These are phyloP conservation scores for Drosophila tsacasi DNA, from an alignment of 1,140 invertebrate species.

Conservation along the genomic window DNA sequence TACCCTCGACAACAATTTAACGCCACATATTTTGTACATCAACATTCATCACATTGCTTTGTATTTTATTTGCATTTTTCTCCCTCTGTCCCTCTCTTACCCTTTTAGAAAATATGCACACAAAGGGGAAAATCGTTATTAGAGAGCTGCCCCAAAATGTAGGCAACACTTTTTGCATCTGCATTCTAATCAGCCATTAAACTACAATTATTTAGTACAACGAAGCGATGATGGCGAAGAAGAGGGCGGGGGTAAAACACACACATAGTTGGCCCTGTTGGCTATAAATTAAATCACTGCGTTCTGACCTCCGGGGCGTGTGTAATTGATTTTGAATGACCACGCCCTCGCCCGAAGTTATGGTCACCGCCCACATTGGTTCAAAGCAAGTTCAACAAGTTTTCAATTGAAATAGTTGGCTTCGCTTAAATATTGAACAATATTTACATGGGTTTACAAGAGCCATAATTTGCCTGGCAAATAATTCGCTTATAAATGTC, in stretches of 20 bases:
- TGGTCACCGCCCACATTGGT: constrained; percentile 8
- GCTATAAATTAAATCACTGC: constrained; percentile 71
- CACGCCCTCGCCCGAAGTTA: constrained; percentile 50
- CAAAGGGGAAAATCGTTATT: constrained; percentile 31
- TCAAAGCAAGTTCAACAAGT: constrained; percentile 53
- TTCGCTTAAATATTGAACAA: constrained; percentile 43
- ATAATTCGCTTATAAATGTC: constrained; percentile 10
- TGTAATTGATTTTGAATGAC: constrained; percentile 69
- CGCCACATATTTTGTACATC: constrained; percentile 73
- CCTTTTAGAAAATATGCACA: not conserved
- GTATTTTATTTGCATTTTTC: constrained; percentile 72
- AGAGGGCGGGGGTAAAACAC: not conserved
- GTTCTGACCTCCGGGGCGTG: constrained; percentile 56
- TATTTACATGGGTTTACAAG: constrained; percentile 27
- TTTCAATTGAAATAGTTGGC: constrained; percentile 55
- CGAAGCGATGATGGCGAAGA: not conserved
- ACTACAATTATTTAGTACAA: constrained; percentile 62
- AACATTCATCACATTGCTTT: constrained; percentile 74
- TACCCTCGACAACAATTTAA: constrained; percentile 64
- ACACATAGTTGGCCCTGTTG: constrained; percentile 9
- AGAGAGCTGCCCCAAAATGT: constrained; percentile 53
- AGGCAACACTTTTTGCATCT: constrained; percentile 51
- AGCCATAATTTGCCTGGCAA: constrained; percentile 18
- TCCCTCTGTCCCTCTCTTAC: not conserved
- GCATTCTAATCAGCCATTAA: constrained; percentile 77